A percentile compares a stretch with the other conserved stretches of the same genome.
These are phyloP conservation scores for Tillus elongatus DNA, from an alignment of 2,888 invertebrate genomes.

Conservation along the genomic window DNA sequence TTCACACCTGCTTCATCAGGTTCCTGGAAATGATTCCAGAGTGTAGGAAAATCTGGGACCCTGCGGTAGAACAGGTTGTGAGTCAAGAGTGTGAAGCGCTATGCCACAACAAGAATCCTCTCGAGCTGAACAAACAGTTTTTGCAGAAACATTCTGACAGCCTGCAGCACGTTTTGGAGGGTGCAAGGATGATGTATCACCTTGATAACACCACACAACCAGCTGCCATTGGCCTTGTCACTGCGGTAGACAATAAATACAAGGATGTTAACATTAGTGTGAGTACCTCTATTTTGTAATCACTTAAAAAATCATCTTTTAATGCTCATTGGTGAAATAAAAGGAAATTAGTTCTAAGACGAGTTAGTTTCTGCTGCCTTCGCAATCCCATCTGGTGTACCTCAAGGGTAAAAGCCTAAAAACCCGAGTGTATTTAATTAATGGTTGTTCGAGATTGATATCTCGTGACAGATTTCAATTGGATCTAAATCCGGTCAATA, in stretches of 20 bases:
- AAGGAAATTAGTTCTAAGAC: no score
- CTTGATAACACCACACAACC: constrained; percentile 59
- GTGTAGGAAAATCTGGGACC: constrained; percentile 41
- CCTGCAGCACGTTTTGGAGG: constrained; percentile 73
- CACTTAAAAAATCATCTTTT: constrained; percentile 4
- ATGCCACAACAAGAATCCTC: constrained; percentile 50
- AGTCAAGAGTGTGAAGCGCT: constrained; percentile 46
- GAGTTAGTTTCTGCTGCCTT: no score
- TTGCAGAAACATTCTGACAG: constrained; percentile 52
- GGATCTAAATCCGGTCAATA: no score
- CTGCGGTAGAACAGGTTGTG: constrained; percentile 46
- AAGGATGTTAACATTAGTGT: constrained; percentile 47
- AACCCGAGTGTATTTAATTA: no score
- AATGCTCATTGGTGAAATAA: no score
- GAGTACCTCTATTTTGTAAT: constrained; percentile 25
- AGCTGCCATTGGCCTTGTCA: constrained; percentile 54
- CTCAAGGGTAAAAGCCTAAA: no score
- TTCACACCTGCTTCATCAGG: constrained; percentile 80
- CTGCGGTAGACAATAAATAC: constrained; percentile 48
- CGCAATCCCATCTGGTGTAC: no score
- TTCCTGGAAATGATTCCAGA: constrained; percentile 53
- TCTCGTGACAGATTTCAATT: no score
- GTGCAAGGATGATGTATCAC: constrained; percentile 69
- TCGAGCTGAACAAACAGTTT: constrained; percentile 61
- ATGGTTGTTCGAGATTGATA: no score